A percentile compares a stretch with the other conserved stretches of the same genome.
Conservation (phyloP, 2,797 vertebrate genomes). For the Scolopax rusticola region DNA sequence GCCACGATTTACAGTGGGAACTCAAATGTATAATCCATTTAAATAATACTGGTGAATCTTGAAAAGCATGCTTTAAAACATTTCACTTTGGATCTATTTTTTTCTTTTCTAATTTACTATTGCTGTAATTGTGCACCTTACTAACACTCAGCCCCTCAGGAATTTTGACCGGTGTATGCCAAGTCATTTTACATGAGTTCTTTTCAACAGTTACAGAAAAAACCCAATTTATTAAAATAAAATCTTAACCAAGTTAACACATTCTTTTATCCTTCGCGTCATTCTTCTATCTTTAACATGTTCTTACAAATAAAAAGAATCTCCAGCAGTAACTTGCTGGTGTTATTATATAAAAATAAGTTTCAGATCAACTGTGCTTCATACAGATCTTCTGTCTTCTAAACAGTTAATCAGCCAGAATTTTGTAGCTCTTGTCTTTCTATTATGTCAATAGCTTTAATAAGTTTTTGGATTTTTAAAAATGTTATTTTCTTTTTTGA, state of each 20-base stretch:
- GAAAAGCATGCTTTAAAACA: conserved; percentile 31
- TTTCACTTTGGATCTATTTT: neutral
- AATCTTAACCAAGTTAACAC: conserved; percentile 17
- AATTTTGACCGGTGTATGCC: neutral
- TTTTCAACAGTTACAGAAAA: neutral
- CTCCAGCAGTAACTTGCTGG: neutral
- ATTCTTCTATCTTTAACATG: neutral
- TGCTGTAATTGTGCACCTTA: neutral
- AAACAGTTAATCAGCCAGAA: neutral
- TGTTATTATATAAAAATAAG: neutral
- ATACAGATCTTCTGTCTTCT: neutral
- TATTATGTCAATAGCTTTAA: neutral
- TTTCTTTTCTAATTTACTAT: conserved; percentile 6
- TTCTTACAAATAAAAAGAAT: conserved; percentile 31
- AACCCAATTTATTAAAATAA: neutral
- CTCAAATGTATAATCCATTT: neutral
- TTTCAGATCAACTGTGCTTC: neutral
- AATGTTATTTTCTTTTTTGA: neutral
- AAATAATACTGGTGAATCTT: conserved; percentile 39
- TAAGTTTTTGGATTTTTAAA: neutral
- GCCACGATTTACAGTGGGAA: conserved; percentile 30
- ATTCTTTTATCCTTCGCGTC: neutral
- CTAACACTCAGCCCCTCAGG: neutral
- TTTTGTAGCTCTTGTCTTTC: neutral
- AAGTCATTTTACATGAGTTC: neutral